Base-by-base conservation (phyloP, 2,888 invertebrate species). In the Trissonchulus sp. region DNA sequence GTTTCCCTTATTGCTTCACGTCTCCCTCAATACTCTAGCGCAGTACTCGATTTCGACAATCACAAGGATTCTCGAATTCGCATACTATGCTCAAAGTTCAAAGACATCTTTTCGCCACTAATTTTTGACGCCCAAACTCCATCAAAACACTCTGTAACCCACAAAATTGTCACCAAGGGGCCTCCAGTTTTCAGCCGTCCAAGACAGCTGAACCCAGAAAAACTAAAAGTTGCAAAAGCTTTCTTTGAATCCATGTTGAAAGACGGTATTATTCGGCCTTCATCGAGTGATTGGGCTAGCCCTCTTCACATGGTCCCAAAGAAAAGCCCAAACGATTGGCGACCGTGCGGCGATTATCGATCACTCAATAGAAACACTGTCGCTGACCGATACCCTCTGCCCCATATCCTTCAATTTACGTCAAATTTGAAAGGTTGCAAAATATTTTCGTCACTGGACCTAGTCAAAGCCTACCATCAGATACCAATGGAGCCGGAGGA, bases 291-390 rank as follows among this genome's bases (percentile, higher is more conserved):
- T 28, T 69, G 37, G 34, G 34, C 71, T 15, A 36, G 36, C n/a
- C 71, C 71, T 31, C 71, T 69, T 28, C 71, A 69, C n/a, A 69
- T 35, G 71, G 71, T 69, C 36, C 71, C 71, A 31, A 69, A 69
- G 37, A 48, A 48, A 48, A 48, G 23, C 23, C 71, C 71, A 31
- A 36, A 36, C 33, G 71, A 69, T 69, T 69, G 71, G 71, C 34
- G 71, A 37, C 71, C 71, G n/a, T 69, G 71, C 34, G 71, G 71
- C n/a, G 71, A 69, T 37, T 69, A 69, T 36, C 33, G 71, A n/a
- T n/a, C n/a, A 30, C 34, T 69, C 37, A 37, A 69, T 36, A 34
- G 37, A 36, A 30, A 28, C 35, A 69, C 34, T 35, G 37, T 69
- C 36, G 35, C 71, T 69, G 37, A 36, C 71, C 71, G 71, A 69